phyloP scores from a whole-genome alignment of 2,888 invertebrate species.

The Pyrochroa serraticornis region DNA sequence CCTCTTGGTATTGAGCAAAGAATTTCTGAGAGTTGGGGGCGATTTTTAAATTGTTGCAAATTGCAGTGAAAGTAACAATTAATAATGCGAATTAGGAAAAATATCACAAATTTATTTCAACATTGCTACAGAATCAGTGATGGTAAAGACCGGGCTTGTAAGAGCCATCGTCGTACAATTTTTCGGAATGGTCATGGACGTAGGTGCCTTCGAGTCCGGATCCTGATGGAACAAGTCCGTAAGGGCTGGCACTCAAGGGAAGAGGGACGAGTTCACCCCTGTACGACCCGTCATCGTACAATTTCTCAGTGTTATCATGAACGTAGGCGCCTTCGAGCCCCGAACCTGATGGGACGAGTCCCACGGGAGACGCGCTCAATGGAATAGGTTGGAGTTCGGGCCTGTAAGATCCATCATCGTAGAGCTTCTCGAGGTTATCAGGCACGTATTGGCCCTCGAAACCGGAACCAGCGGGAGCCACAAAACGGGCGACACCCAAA shows the following conservation, averaged over 20 bases:
- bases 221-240: slow-evolving; percentile 34
- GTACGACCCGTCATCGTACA: slow-evolving; percentile 1
- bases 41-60: no score
- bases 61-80: no score
- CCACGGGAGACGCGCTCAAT: not conserved
- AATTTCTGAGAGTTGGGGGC: no score
- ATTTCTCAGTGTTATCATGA: not conserved
- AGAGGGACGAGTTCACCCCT: slow-evolving; percentile 27
- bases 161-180: slow-evolving; percentile 26
- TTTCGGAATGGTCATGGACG: slow-evolving; percentile 22
- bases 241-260: slow-evolving; percentile 38
- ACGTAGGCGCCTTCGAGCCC: no score
- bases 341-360: no score
- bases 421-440: slow-evolving; percentile 32
- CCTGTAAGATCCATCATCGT: slow-evolving; percentile 41
- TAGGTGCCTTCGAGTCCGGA: slow-evolving; percentile 22
- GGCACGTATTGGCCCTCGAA: slow-evolving; percentile 43
- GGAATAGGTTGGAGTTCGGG: slow-evolving; percentile 22
- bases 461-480: not conserved
- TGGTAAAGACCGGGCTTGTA: slow-evolving; percentile 3
- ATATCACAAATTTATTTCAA: no score
- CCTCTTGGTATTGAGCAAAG: no score
- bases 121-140: no score
- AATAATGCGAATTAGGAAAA: no score
- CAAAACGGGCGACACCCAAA: not conserved